Percentiles rank a stretch among this genome's conserved stretches.
phyloP scores from a whole-genome alignment of 2,797 vertebrate genomes.

The Rhincodon typus region DNA sequence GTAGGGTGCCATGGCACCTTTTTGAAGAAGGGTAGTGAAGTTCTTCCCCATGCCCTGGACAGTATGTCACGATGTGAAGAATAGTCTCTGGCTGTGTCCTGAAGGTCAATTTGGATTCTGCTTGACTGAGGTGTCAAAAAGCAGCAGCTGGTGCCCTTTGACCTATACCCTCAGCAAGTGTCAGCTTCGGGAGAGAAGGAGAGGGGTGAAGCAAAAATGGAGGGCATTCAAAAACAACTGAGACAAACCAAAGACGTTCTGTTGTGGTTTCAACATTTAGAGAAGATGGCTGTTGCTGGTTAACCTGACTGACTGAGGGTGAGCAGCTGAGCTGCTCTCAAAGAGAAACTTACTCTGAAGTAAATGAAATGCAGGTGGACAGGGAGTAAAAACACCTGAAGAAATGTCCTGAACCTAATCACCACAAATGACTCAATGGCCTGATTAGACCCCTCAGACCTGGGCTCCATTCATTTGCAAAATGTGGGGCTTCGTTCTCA shows the following conservation, averaged over 20 bases:
- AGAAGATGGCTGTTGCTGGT: constrained; percentile 10
- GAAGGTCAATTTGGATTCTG: background rate
- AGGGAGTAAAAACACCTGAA: background rate
- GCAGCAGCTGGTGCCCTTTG: background rate
- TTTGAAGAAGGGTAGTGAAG: background rate
- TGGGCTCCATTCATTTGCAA: background rate
- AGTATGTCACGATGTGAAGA: background rate
- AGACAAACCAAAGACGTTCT: background rate
- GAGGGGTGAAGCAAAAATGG: too few relatives aligned
- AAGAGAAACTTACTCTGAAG: background rate
- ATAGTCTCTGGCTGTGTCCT: background rate
- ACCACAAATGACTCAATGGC: background rate
- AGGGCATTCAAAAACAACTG: background rate
- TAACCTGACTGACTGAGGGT: background rate
- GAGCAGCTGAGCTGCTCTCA: background rate
- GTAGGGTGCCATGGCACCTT: background rate
- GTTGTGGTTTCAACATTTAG: background rate
- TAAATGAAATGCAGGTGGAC: constrained; percentile 11
- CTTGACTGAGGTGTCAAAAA: background rate
- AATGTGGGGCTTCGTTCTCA: background rate
- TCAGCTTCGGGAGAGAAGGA: background rate
- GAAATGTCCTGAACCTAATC: background rate
- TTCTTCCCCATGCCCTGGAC: background rate
- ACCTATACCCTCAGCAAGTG: background rate
- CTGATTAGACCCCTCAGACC: background rate